Conservation (phyloP, 35 echinoderm and acorn worm species). For the Stichopus chloronotus region DNA sequence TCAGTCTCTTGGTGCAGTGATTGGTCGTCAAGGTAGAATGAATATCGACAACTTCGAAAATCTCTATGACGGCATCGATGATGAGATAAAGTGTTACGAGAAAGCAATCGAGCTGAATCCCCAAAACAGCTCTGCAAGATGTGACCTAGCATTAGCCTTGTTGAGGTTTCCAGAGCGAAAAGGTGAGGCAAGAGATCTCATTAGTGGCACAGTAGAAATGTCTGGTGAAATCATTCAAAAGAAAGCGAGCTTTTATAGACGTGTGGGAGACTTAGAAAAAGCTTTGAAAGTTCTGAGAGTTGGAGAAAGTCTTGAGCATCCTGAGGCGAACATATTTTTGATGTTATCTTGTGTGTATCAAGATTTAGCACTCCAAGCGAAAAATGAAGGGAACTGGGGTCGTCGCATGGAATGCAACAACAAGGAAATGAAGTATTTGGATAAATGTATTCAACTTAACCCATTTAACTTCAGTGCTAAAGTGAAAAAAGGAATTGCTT, state of each 20-base stretch:
- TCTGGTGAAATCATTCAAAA: not conserved
- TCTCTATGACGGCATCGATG: too few species aligned
- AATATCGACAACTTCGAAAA: too few species aligned
- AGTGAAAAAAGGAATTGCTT: not conserved
- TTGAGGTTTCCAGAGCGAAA: not conserved
- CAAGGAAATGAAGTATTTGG: not conserved
- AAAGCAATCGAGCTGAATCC: conserved; percentile 35
- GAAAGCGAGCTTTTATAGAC: conserved; percentile 29
- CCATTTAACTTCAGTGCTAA: not conserved
- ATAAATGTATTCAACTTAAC: not conserved
- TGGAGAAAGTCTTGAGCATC: too few species aligned
- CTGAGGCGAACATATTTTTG: conserved; percentile 18
- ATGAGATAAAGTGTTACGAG: conserved; percentile 16
- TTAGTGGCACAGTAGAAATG: not conserved
- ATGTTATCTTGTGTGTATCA: not conserved
- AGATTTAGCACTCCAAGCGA: not conserved
- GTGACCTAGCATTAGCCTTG: not conserved
- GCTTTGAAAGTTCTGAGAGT: conserved; percentile 17
- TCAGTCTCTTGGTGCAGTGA: too few species aligned
- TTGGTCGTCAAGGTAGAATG: too few species aligned
- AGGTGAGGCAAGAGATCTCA: not conserved
- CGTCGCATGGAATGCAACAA: not conserved
- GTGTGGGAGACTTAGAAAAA: too few species aligned
- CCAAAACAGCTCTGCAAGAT: not conserved
- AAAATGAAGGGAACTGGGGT: too few species aligned